Evolutionary conservation across 2,888 invertebrate species (phyloP).

Genomic region (Epistrophella euchroma): DNA sequence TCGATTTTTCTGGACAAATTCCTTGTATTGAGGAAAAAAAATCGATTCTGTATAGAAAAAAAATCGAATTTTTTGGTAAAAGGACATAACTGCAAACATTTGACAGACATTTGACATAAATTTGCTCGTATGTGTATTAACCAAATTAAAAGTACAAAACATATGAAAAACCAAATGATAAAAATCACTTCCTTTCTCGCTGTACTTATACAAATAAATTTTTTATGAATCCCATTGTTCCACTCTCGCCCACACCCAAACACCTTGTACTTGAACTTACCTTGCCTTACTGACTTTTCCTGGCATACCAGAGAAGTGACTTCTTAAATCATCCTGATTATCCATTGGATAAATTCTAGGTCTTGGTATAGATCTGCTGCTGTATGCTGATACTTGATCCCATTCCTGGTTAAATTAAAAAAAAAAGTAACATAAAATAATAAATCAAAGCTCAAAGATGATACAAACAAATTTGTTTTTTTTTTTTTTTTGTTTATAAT

Average conservation of each 20-base stretch:
- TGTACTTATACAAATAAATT: neutral
- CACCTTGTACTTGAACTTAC: conserved; percentile 81
- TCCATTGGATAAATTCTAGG: conserved; percentile 93
- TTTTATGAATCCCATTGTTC: neutral
- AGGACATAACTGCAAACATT: conserved; percentile 5
- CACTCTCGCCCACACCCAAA: conserved; percentile 8
- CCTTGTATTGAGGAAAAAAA: too few relatives aligned
- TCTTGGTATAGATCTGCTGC: conserved; percentile 94
- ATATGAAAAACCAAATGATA: conserved; percentile 61
- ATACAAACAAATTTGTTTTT: conserved; percentile 23
- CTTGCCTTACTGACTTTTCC: conserved; percentile 84
- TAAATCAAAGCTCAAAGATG: conserved; percentile 60
- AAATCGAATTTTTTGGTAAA: too few relatives aligned
- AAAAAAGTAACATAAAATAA: conserved; percentile 30
- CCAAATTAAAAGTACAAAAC: conserved; percentile 75
- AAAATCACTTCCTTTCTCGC: conserved; percentile 47
- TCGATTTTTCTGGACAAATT: too few relatives aligned
- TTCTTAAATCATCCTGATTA: conserved; percentile 90
- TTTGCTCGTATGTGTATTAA: conserved; percentile 49
- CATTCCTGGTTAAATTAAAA: conserved; percentile 86
- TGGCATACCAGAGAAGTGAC: conserved; percentile 89
- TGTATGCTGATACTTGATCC: conserved; percentile 96
- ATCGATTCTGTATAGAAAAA: too few relatives aligned
- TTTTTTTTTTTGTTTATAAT: conserved; percentile 27
- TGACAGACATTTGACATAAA: conserved; percentile 31